Conservation (phyloP, 2,888 invertebrate species). For the Odontomyia ornata region DNA sequence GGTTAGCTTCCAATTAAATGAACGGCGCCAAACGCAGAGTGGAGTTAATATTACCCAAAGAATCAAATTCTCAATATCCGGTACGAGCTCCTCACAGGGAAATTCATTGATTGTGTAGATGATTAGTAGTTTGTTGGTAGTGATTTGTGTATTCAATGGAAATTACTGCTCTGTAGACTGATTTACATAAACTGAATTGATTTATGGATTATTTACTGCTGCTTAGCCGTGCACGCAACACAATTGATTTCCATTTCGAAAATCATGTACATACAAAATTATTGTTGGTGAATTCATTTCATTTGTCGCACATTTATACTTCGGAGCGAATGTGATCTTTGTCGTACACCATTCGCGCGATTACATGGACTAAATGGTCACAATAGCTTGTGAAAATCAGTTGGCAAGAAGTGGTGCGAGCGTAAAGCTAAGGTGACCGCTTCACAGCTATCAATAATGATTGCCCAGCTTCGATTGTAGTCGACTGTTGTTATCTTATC, state of each 20-base stretch:
- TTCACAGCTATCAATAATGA: neutral
- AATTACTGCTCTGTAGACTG: neutral
- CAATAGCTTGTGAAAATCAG: neutral
- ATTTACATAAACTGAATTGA: neutral
- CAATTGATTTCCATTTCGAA: neutral
- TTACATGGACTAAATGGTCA: neutral
- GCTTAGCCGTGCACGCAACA: neutral
- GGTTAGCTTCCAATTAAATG: neutral
- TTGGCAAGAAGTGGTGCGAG: neutral
- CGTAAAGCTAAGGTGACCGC: neutral
- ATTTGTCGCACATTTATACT: neutral
- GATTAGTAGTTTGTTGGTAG: too few relatives aligned
- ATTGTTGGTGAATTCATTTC: neutral
- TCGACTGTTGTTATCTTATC: neutral
- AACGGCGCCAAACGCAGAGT: neutral
- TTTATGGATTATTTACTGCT: neutral
- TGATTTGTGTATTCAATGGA: neutral
- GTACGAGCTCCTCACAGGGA: neutral
- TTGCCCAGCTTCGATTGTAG: neutral
- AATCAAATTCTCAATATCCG: neutral
- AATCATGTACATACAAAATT: neutral
- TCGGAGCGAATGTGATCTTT: neutral
- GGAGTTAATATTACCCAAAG: neutral
- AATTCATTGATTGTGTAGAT: neutral
- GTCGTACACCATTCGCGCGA: neutral